Evolutionary conservation across 2,797 vertebrate species (phyloP).

Genomic region (Coilia nasus): DNA sequence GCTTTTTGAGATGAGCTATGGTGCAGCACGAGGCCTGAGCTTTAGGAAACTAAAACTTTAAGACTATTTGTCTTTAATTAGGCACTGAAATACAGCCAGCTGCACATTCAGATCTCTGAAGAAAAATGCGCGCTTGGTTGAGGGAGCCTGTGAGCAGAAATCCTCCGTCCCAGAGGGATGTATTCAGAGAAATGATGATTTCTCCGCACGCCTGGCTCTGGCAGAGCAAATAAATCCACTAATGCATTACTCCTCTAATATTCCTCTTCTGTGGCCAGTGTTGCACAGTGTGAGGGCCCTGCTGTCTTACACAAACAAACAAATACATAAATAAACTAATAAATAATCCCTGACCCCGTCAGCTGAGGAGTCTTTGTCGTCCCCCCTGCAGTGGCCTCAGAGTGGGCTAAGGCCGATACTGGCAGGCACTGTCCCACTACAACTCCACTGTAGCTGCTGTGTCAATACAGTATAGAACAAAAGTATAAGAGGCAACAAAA

Average conservation of each 20-base stretch:
- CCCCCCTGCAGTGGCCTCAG: no score
- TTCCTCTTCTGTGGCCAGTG: not conserved
- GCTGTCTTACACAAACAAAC: not conserved
- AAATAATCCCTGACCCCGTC: no score
- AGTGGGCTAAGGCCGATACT: no score
- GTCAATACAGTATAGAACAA: no score
- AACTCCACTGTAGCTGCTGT: no score
- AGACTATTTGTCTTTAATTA: not conserved
- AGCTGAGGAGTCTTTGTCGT: no score
- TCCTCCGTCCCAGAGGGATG: not conserved
- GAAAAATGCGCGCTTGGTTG: not conserved
- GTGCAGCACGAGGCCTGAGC: no score
- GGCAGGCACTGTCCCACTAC: no score
- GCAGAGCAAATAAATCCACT: not conserved
- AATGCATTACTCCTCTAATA: not conserved
- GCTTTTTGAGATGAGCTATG: no score
- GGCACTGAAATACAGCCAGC: not conserved
- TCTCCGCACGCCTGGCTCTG: not conserved
- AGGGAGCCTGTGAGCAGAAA: not conserved
- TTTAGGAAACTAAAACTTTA: not conserved
- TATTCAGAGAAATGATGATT: not conserved
- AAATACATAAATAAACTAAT: no score
- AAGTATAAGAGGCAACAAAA: no score
- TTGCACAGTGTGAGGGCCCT: not conserved
- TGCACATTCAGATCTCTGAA: not conserved